These are phyloP conservation scores for Sesia bembeciformis DNA, from an alignment of 2,888 invertebrate genomes.

Conservation along the genomic window DNA sequence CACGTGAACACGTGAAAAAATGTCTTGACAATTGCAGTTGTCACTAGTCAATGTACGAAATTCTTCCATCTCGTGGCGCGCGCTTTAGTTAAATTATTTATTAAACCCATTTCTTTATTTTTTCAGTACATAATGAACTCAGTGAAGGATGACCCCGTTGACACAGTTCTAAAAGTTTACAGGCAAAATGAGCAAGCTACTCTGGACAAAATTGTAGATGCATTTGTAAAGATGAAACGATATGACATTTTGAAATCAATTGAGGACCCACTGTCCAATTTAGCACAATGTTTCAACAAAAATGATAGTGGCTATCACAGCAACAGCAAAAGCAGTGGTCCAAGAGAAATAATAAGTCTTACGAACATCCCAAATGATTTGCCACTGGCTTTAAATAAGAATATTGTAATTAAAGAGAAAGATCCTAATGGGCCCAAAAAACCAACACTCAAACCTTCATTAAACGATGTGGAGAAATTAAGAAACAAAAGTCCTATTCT, in stretches of 20 bases:
- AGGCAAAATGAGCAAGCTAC: conserved; percentile 68
- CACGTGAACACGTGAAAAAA: no score
- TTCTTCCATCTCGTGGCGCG: no score
- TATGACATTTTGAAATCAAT: conserved; percentile 69
- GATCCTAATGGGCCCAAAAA: conserved; percentile 36
- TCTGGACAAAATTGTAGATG: conserved; percentile 65
- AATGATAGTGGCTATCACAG: conserved; percentile 65
- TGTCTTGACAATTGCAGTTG: no score
- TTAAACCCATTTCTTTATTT: background rate
- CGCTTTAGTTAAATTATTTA: no score
- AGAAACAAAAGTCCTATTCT: conserved; percentile 45
- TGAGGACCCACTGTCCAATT: conserved; percentile 46
- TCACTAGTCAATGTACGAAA: no score
- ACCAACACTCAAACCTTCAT: conserved; percentile 20
- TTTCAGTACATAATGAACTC: conserved; percentile 70
- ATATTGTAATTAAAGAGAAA: conserved; percentile 29
- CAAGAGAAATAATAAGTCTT: conserved; percentile 47
- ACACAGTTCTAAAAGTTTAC: conserved; percentile 67
- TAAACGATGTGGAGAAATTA: conserved; percentile 17
- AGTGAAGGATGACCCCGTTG: conserved; percentile 68
- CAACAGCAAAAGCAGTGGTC: conserved; percentile 33
- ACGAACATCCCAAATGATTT: conserved; percentile 46
- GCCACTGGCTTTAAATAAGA: conserved; percentile 54
- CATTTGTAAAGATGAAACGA: conserved; percentile 61
- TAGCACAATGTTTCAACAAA: conserved; percentile 49